Conservation (phyloP, 2,113 vertebrate genomes). For the Ciconia maguari region DNA sequence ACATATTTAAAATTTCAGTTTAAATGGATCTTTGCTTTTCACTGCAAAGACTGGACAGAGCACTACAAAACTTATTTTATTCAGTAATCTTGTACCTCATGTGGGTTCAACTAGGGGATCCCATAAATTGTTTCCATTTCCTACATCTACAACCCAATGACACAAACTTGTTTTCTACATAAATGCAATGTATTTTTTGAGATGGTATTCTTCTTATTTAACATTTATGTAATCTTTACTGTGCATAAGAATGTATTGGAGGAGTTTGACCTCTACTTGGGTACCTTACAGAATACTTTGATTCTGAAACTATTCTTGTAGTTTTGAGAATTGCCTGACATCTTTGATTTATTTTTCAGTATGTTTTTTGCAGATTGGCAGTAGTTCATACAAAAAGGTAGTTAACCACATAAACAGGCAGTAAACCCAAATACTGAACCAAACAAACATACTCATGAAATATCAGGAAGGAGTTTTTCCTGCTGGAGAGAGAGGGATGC, state of each 20-base stretch:
- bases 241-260: not conserved
- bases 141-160: not conserved
- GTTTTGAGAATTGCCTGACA: not conserved
- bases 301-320: not conserved
- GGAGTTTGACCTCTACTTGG: not conserved
- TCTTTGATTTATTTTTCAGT: not conserved
- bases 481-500: not conserved
- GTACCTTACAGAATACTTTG: not conserved
- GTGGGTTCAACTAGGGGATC: not conserved
- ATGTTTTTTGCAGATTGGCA: not conserved
- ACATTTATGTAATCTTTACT: not conserved
- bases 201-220: constrained; percentile 16
- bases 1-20: constrained; percentile 4
- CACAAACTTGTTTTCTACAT: not conserved
- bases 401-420: not conserved
- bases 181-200: constrained; percentile 24
- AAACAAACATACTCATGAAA: not conserved
- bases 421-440: not conserved
- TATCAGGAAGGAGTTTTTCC: not conserved
- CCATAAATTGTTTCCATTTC: constrained; percentile 23
- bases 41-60: not conserved
- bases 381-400: not conserved
- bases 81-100: not conserved
- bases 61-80: not conserved
- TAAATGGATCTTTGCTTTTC: not conserved